Evolutionary conservation across 2,113 vertebrate species (phyloP).

Genomic region (Crotophaga sulcirostris): DNA sequence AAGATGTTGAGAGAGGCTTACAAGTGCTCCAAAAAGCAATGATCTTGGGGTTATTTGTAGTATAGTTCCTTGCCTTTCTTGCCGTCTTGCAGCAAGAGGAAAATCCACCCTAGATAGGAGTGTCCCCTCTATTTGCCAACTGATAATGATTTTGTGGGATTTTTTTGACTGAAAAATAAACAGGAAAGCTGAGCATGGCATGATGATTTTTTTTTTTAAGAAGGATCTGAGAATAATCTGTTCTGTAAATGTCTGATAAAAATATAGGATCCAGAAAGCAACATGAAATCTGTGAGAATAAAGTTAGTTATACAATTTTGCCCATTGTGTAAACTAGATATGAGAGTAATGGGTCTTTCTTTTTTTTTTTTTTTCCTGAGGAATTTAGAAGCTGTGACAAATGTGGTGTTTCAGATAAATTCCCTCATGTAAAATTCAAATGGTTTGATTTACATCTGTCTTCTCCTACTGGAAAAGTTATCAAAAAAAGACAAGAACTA

Average conservation of each 20-base stretch:
- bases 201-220: background rate
- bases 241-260: background rate
- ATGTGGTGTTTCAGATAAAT: background rate
- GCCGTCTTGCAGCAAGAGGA: background rate
- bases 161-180: background rate
- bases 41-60: background rate
- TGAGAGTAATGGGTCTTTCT: background rate
- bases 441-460: background rate
- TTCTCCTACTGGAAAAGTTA: background rate
- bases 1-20: background rate
- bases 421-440: background rate
- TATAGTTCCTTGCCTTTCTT: background rate
- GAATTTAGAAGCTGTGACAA: background rate
- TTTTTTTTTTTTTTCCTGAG: background rate
- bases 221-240: background rate
- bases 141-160: too few species aligned
- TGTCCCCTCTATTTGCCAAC: background rate
- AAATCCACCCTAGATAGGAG: background rate
- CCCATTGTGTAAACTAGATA: background rate
- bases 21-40: background rate
- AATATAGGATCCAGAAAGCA: background rate
- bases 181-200: background rate
- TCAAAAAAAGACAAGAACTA: background rate
- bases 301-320: background rate
- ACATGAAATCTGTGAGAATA: background rate